phyloP scores from a whole-genome alignment of 2,797 vertebrate genomes.

The Craterocephalus amniculus region DNA sequence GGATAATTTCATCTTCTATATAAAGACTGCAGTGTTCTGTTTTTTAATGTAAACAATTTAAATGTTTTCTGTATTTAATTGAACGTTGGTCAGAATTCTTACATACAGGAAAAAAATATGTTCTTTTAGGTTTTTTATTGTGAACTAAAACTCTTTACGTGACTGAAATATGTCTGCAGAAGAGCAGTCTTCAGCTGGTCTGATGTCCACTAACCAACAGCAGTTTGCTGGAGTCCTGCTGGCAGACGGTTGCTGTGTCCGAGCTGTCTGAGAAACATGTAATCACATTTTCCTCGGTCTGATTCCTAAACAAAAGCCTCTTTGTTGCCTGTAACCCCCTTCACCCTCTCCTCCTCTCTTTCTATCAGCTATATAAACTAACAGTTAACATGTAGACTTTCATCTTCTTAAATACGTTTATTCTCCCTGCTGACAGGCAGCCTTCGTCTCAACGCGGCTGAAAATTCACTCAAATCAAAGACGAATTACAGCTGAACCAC shows the following conservation, averaged over 20 bases:
- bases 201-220: neutral
- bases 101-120: no score
- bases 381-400: neutral
- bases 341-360: neutral
- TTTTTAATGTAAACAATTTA: no score
- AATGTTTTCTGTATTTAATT: no score
- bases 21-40: no score
- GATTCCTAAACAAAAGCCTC: conserved; percentile 5
- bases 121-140: no score
- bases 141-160: no score
- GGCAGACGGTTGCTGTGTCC: neutral
- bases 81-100: no score
- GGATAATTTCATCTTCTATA: no score
- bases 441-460: neutral
- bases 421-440: neutral
- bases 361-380: neutral
- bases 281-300: conserved; percentile 8
- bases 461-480: neutral
- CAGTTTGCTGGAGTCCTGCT: neutral
- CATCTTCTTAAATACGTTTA: neutral
- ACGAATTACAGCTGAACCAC: neutral
- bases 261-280: neutral
- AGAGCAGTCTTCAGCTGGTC: neutral
- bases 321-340: neutral
- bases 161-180: no score